Evolutionary conservation across 1,140 invertebrate genomes (phyloP).

Genomic region (Bombyx mori): DNA sequence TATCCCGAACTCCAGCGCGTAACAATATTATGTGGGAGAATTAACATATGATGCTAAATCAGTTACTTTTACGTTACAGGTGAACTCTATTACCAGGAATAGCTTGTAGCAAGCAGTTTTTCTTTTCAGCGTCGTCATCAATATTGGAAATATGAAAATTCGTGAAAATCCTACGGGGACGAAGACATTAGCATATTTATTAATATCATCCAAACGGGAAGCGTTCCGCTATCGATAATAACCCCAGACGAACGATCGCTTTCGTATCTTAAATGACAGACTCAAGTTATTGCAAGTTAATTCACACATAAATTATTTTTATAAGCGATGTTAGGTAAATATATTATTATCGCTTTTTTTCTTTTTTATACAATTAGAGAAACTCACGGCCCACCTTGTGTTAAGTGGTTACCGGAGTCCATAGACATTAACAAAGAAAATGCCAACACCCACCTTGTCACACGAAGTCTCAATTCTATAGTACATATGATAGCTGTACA

Average conservation of each 20-base stretch:
- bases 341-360: too few species aligned
- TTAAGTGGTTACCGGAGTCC: too few species aligned
- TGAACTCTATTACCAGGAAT: conserved; percentile 28
- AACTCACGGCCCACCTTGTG: too few species aligned
- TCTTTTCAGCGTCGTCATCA: conserved; percentile 35
- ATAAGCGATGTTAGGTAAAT: too few species aligned
- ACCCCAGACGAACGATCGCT: conserved; percentile 20
- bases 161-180: conserved; percentile 40
- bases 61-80: conserved; percentile 16
- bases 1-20: too few species aligned
- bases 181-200: conserved; percentile 51
- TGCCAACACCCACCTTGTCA: too few species aligned
- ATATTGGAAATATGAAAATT: conserved; percentile 41
- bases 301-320: too few species aligned
- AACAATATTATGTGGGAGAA: not conserved
- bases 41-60: conserved; percentile 15
- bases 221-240: conserved; percentile 35
- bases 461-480: too few species aligned
- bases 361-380: too few species aligned
- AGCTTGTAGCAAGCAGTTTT: conserved; percentile 24
- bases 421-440: too few species aligned
- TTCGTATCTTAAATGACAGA: conserved; percentile 2
- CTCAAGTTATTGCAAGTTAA: not conserved
- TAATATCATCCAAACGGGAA: conserved; percentile 38
- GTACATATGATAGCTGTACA: too few species aligned